These are phyloP conservation scores for Gymnodraco acuticeps DNA, from an alignment of 2,797 vertebrate genomes.

Conservation along the genomic window DNA sequence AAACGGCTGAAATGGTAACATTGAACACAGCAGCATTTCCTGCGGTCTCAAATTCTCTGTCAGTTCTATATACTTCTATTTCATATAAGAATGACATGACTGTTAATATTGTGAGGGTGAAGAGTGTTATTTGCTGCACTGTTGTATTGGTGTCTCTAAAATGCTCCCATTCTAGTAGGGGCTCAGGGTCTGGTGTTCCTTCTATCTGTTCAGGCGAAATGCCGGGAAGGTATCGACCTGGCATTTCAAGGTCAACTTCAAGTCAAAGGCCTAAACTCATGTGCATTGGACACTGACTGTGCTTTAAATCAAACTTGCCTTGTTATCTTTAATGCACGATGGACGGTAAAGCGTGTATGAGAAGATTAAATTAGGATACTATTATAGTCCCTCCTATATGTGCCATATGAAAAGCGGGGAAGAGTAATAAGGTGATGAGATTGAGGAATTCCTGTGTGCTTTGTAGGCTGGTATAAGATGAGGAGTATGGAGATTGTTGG, in stretches of 20 bases:
- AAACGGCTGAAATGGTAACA: background rate
- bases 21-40: background rate
- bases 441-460: background rate
- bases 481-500: background rate
- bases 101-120: background rate
- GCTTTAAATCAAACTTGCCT: background rate
- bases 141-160: conserved; percentile 20
- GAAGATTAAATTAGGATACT: too few species aligned
- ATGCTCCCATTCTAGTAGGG: background rate
- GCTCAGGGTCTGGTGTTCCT: conserved; percentile 7
- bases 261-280: background rate
- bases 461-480: background rate
- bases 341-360: too few species aligned
- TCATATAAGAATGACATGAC: background rate
- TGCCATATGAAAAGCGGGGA: background rate
- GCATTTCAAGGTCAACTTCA: background rate
- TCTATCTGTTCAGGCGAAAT: conserved; percentile 15
- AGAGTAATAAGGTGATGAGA: background rate
- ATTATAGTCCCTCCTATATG: too few species aligned
- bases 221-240: background rate
- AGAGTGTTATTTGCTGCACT: background rate
- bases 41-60: background rate
- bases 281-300: background rate
- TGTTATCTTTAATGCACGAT: conserved; percentile 3
- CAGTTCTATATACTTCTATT: background rate